phyloP scores from a whole-genome alignment of 2,113 vertebrate species.

The Prunella fulvescens region DNA sequence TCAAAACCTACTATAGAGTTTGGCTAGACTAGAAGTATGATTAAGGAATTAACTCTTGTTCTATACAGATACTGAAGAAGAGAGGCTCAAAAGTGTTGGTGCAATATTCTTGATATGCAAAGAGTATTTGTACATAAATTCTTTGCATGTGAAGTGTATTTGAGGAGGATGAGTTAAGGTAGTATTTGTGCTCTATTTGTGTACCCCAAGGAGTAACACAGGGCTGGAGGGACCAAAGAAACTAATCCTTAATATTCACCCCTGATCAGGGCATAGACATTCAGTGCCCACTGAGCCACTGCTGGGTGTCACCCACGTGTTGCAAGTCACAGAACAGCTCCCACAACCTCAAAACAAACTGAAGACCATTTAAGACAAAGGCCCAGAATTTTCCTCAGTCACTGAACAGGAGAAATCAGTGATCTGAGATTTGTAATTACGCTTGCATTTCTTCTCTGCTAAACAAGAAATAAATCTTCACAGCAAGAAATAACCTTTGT shows the following conservation, averaged over 20 bases:
- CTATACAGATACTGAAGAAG: neutral
- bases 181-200: neutral
- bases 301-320: fast-evolving
- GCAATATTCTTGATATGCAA: neutral
- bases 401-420: neutral
- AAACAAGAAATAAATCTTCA: neutral
- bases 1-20: neutral
- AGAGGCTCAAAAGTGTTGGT: neutral
- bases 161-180: neutral
- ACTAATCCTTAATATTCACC: neutral
- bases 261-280: neutral
- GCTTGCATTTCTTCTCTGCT: neutral
- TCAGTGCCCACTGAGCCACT: neutral
- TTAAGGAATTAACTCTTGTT: neutral
- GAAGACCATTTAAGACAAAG: neutral
- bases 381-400: neutral
- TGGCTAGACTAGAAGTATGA: neutral
- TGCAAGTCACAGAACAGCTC: neutral
- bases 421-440: neutral
- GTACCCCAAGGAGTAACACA: neutral
- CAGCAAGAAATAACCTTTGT: neutral
- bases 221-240: neutral
- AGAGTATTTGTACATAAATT: neutral
- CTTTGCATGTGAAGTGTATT: neutral
- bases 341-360: neutral